Evolutionary conservation across 2,797 vertebrate species (phyloP), one percentile per base, ranked within the genome.

Genomic region (Thaleichthys pacificus): DNA sequence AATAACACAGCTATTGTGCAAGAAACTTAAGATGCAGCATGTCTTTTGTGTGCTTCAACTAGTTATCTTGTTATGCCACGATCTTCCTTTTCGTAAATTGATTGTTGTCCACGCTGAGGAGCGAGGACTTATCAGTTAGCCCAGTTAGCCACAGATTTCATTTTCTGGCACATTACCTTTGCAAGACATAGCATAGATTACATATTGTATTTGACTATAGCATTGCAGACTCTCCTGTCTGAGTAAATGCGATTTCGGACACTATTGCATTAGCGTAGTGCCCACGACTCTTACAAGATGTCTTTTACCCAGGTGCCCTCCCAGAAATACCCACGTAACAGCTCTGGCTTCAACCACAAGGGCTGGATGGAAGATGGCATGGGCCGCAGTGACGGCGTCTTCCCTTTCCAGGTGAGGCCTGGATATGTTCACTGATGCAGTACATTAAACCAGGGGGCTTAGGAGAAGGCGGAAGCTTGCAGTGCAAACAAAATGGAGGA

Each of bases 311-410:
- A 99, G 89, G 93, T 97, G 85, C 94, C 96, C 76, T 93, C 96
- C 57, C 98, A 98, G 93, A 99, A 98, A 89, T 99, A 97, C n/a
- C 92, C 95, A 80, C 94, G 98, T 80, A 96, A 97, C 90, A 96
- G 91, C 89, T 95, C 97, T 30, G 93, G 95, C 79, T 98, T 99
- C 88, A 96, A 95, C 93, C 95, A 96, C 66, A 99, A 99, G 85
- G 96, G 96, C 5, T 99, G 98, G 98, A 95, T 98, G 91, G 98
- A 99, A 73, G 98, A 99, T 77, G 94, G 91, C 79, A 92, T 98
- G 93, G 95, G 94, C 75, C 95, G 97, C 86, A 95, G 92, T 78
- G 98, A 99, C 89, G 95, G 93, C 85, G 95, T 97, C 87, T 99
- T 98, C 89, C 95, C 97, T 84, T 99, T 98, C 87, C 97, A 98